A percentile compares a stretch with the other conserved stretches of the same genome.
Evolutionary conservation across 1,140 invertebrate genomes (phyloP).

Genomic region (Drosophila novamexicana): DNA sequence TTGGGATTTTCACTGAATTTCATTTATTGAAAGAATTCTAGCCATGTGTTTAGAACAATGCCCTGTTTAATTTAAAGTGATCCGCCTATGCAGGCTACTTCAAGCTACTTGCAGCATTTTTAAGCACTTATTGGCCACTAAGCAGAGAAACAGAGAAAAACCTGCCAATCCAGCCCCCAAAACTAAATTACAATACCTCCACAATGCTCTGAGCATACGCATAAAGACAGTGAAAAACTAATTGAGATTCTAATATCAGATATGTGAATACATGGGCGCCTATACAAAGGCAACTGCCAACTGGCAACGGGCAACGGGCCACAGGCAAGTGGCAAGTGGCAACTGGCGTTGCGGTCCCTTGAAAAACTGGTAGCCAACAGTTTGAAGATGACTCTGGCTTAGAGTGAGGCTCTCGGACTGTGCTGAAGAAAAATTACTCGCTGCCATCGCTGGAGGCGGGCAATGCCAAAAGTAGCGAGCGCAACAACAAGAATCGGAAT

Average conservation of each 20-base stretch:
- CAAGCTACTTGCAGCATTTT: constrained; percentile 7
- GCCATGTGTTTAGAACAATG: no score
- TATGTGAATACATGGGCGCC: constrained; percentile 67
- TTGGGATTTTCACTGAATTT: no score
- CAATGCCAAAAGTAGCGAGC: constrained; percentile 47
- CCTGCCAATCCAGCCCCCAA: constrained; percentile 47
- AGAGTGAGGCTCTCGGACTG: constrained; percentile 9
- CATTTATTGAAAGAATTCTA: no score
- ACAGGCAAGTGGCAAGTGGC: background rate
- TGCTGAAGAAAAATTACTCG: constrained; percentile 80
- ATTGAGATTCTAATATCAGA: constrained; percentile 82
- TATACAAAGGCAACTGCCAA: constrained; percentile 44
- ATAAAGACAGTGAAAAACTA: constrained; percentile 73
- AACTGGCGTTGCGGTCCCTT: constrained; percentile 28
- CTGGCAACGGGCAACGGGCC: constrained; percentile 15
- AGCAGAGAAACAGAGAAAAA: background rate
- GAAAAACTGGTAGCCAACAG: constrained; percentile 55
- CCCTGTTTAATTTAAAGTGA: no score
- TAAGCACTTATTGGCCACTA: constrained; percentile 33
- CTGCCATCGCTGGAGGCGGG: constrained; percentile 68
- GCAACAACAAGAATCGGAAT: constrained; percentile 46
- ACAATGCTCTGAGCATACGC: constrained; percentile 52
- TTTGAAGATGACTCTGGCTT: constrained; percentile 51
- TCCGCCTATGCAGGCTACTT: background rate
- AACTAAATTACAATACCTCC: constrained; percentile 56